Conservation (phyloP, 2,113 vertebrate genomes). For the Alethe castanea region DNA sequence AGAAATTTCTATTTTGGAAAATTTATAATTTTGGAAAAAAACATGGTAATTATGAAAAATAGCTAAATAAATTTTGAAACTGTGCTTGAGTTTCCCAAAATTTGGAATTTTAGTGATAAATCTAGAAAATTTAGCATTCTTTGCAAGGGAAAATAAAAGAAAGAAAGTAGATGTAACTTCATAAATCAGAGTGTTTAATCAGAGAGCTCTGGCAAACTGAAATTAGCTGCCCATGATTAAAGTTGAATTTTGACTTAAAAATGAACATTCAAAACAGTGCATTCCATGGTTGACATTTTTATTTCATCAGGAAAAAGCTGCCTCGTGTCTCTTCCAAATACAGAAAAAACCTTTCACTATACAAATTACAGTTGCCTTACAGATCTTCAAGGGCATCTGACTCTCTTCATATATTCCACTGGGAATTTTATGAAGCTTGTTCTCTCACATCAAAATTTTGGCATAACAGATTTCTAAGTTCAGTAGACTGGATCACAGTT, state of each 20-base stretch:
- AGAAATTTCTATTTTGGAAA: neutral
- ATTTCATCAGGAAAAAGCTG: neutral
- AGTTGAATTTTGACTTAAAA: neutral
- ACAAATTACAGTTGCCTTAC: neutral
- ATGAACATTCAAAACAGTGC: neutral
- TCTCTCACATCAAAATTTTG: neutral
- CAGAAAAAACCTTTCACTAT: neutral
- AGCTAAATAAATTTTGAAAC: neutral
- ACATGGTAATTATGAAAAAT: neutral
- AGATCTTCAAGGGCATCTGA: neutral
- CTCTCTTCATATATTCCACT: neutral
- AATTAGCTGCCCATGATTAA: neutral
- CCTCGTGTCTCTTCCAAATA: neutral
- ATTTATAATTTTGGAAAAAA: neutral
- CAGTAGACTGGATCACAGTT: neutral
- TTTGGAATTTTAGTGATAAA: neutral
- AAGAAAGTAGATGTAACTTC: neutral
- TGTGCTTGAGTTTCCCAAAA: neutral
- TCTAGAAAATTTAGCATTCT: neutral
- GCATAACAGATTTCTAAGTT: neutral
- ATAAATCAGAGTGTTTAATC: neutral
- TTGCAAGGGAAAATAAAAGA: neutral
- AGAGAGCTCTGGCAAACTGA: neutral
- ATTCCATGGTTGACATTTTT: neutral
- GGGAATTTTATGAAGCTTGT: neutral